Base-by-base conservation (phyloP, 2,888 invertebrate species). In the Ichneumoninae sp. region DNA sequence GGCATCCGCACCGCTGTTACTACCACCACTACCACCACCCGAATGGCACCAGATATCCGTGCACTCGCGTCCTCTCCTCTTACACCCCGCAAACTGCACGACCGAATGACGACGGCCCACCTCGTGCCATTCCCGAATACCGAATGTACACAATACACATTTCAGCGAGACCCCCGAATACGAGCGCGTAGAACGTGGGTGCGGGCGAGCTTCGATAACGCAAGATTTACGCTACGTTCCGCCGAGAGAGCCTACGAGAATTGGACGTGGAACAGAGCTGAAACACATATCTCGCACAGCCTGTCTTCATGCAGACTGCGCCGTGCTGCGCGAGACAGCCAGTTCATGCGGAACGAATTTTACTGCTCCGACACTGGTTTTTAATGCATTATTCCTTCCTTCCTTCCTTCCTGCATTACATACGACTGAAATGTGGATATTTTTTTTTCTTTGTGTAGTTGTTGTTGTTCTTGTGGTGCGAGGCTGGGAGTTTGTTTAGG, bases 61-160 rank as follows among this genome's bases (percentile, higher is more conserved):
- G 52, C 60, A 74, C 47, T 16, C 19, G 30, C 63, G n/a, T 63
- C 30, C 19, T 30, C 57, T 44, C 47, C 30, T 36, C 19, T 33
- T 7, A n/a, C 40, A 57, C 63, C 47, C 47, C 22, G 63, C 69
- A 70, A 83, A 79, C 69, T 54, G 54, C 65, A 74, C 74, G 57
- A 73, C 63, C 40, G 16, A 60, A 65, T 57, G 54, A 44, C 73
- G 40, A 52, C 73, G 68, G 65, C 50, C 50, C 40, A 52, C 63
- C 69, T 78, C 63, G 40, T 74, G 83, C 78, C 44, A 78, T 74
- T 50, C 78, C 60, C 63, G 78, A 79, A 83, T 79, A 79, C 78
- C 60, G 22, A 75, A 79, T 83, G 68, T 69, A 10, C 19, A 26
- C 77, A 50, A 73, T 83, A 69, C 60, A 78, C 52, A 78, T 57